phyloP scores from a whole-genome alignment of 2,888 invertebrate species.

The Ditylenchus weischeri region DNA sequence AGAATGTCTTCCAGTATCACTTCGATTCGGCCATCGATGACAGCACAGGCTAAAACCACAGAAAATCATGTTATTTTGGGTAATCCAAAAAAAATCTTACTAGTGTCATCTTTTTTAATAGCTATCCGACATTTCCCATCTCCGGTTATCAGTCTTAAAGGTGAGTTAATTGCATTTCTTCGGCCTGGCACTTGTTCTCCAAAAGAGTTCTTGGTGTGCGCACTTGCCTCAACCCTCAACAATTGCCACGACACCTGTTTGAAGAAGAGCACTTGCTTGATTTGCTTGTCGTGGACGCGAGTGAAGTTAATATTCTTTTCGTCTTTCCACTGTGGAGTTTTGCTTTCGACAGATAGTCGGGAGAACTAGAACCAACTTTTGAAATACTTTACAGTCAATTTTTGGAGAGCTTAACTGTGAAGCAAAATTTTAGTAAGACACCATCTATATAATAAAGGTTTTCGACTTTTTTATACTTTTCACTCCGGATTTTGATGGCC shows the following conservation, averaged over 20 bases:
- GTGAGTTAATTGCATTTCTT: conserved; percentile 61
- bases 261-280: conserved; percentile 86
- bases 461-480: too few species aligned
- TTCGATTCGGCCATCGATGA: conserved; percentile 84
- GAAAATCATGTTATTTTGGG: too few species aligned
- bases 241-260: conserved; percentile 96
- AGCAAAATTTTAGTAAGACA: neutral
- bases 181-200: neutral
- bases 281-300: conserved; percentile 79
- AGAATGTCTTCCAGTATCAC: conserved; percentile 89
- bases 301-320: neutral
- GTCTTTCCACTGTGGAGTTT: conserved; percentile 82
- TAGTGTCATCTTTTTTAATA: conserved; percentile 73
- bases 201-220: conserved; percentile 9
- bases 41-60: conserved; percentile 76
- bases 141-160: conserved; percentile 84
- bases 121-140: conserved; percentile 89
- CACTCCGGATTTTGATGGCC: too few species aligned
- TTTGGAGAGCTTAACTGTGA: too few species aligned
- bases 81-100: conserved; percentile 30
- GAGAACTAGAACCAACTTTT: conserved; percentile 70
- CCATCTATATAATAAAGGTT: too few species aligned
- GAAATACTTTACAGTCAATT: neutral
- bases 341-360: conserved; percentile 85
- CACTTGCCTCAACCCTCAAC: conserved; percentile 86